Conservation (phyloP, 2,113 vertebrate species). For the Xerus inauris region DNA sequence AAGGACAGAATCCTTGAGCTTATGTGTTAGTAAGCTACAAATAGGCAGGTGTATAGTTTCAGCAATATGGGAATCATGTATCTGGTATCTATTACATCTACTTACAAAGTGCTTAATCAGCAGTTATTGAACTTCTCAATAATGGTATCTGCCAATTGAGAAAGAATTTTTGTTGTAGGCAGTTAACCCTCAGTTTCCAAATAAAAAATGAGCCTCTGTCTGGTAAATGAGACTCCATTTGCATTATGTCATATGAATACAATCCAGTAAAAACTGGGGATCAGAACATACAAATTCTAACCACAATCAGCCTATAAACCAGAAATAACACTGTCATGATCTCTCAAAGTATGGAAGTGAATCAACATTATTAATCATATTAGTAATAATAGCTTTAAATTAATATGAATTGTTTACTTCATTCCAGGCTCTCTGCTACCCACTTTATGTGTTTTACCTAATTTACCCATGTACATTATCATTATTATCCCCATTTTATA, state of each 20-base stretch:
- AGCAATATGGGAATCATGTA: slow-evolving; percentile 38
- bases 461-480: not conserved
- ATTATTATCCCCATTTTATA: not conserved
- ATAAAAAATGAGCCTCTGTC: not conserved
- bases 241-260: not conserved
- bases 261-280: not conserved
- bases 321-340: slow-evolving; percentile 1
- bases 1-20: slow-evolving; percentile 1
- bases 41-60: slow-evolving; percentile 43
- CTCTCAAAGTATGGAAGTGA: slow-evolving; percentile 23
- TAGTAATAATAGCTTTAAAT: not conserved
- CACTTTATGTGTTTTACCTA: not conserved
- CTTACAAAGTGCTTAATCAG: slow-evolving; percentile 55
- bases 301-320: slow-evolving; percentile 15
- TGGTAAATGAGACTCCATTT: slow-evolving; percentile 3
- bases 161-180: slow-evolving; percentile 37
- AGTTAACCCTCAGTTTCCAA: slow-evolving; percentile 22
- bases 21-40: not conserved
- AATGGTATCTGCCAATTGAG: slow-evolving; percentile 11
- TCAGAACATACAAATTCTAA: not conserved
- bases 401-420: slow-evolving; percentile 6
- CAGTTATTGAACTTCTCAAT: slow-evolving; percentile 4
- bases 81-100: not conserved
- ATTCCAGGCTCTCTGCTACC: slow-evolving; percentile 11
- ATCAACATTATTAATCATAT: slow-evolving; percentile 1